phyloP scores from a whole-genome alignment of 2,113 vertebrate species.

The Corydoras maculifer region DNA sequence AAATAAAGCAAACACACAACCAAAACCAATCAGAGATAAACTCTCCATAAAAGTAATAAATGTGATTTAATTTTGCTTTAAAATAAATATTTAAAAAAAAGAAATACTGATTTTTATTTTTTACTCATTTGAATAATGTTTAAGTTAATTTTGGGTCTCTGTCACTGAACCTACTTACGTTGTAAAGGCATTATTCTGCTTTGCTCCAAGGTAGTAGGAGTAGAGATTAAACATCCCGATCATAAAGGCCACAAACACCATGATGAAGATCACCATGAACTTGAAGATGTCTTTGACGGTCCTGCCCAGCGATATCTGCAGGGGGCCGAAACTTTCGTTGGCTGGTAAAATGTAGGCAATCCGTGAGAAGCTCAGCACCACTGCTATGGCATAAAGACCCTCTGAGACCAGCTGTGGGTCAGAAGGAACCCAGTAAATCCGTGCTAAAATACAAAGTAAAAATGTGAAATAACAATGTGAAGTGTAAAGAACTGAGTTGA shows the following conservation, averaged over 20 bases:
- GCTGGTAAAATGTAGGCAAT: constrained; percentile 94
- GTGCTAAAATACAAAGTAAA: constrained; percentile 54
- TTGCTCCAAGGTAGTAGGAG: constrained; percentile 89
- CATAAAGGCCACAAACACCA: constrained; percentile 97
- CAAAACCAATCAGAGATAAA: no score
- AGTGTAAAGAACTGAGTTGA: no score
- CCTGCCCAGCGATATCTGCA: constrained; percentile 92
- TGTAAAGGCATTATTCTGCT: constrained; percentile 89
- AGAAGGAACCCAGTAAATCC: constrained; percentile 85
- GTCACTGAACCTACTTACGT: constrained; percentile 72
- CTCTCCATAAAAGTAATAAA: no score
- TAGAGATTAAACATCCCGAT: constrained; percentile 97
- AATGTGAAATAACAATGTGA: no score
- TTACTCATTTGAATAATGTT: no score
- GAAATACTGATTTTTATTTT: no score
- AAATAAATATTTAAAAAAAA: no score
- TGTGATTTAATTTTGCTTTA: no score
- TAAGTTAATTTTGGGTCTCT: no score
- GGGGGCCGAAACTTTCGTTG: constrained; percentile 91
- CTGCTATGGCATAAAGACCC: constrained; percentile 91
- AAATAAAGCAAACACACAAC: no score
- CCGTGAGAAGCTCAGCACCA: constrained; percentile 91
- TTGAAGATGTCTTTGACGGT: constrained; percentile 97
- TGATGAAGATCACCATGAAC: constrained; percentile 96
- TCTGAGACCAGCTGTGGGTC: constrained; percentile 95